These are phyloP conservation scores for Bunonema sp. DNA, from an alignment of 2,888 invertebrate species.

Conservation along the genomic window DNA sequence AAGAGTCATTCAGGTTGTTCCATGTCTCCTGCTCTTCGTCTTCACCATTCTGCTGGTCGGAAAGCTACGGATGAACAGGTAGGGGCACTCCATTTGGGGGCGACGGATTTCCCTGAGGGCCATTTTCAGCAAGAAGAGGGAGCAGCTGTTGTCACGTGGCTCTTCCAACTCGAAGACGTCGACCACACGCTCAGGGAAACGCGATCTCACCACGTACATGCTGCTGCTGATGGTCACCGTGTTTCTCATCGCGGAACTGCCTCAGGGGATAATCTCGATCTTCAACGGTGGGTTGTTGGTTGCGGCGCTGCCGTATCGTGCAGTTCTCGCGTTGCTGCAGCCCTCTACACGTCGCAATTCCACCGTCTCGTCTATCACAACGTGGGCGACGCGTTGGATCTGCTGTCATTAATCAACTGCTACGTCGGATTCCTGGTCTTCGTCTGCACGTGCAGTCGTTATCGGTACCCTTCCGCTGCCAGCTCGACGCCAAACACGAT, in stretches of 20 bases:
- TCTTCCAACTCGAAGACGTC: too few relatives aligned
- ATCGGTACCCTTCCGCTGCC: too few relatives aligned
- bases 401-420: conserved; percentile 24
- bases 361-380: conserved; percentile 21
- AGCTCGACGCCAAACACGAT: too few relatives aligned
- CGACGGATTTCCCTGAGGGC: neutral
- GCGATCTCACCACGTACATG: conserved; percentile 58
- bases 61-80: conserved; percentile 12
- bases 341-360: conserved; percentile 23
- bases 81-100: conserved; percentile 8
- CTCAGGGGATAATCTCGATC: conserved; percentile 44
- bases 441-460: conserved; percentile 19
- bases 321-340: conserved; percentile 6
- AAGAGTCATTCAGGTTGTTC: conserved; percentile 11
- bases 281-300: conserved; percentile 13
- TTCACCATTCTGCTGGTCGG: conserved; percentile 18
- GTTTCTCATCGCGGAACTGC: conserved; percentile 63
- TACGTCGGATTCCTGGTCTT: conserved; percentile 28
- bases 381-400: conserved; percentile 22
- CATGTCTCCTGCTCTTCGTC: conserved; percentile 15
- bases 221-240: conserved; percentile 63
- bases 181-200: too few relatives aligned
- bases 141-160: neutral
- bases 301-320: neutral
- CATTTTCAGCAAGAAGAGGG: too few relatives aligned